phyloP scores from a whole-genome alignment of 2,888 invertebrate species.

The Masnerella sp. region DNA sequence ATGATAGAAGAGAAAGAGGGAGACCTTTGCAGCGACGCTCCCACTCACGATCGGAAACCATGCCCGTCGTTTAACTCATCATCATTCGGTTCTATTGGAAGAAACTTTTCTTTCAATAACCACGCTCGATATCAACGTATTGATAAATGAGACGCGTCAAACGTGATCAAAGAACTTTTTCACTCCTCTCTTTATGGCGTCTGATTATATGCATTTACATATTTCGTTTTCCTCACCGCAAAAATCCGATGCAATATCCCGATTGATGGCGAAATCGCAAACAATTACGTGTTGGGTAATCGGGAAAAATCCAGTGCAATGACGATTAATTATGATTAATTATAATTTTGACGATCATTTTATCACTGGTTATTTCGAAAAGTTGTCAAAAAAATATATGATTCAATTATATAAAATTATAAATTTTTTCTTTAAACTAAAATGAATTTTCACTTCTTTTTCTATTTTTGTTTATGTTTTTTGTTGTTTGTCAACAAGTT shows the following conservation, averaged over 20 bases:
- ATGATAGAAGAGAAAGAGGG: slow-evolving; percentile 51
- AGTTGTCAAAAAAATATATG: no score
- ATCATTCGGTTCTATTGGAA: slow-evolving; percentile 45
- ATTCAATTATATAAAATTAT: no score
- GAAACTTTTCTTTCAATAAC: slow-evolving; percentile 55
- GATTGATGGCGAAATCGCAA: slow-evolving; percentile 27
- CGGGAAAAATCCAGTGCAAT: slow-evolving; percentile 4
- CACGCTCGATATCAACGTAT: slow-evolving; percentile 54
- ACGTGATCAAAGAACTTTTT: slow-evolving; percentile 47
- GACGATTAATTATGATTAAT: slow-evolving; percentile 8
- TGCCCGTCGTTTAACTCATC: slow-evolving; percentile 52
- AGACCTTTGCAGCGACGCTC: slow-evolving; percentile 61
- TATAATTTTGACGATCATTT: no score
- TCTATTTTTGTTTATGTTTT: no score
- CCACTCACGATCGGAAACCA: slow-evolving; percentile 60
- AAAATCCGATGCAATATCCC: slow-evolving; percentile 10
- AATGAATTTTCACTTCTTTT: no score
- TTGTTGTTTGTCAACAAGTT: no score
- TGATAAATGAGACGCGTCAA: slow-evolving; percentile 53
- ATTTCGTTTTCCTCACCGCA: slow-evolving; percentile 21
- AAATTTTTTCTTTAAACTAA: no score
- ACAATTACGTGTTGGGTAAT: slow-evolving; percentile 15
- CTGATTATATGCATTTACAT: slow-evolving; percentile 47
- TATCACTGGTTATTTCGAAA: no score
- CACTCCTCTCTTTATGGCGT: slow-evolving; percentile 32